Evolutionary conservation across 37 sponge, comb jelly and placozoan genomes (phyloP).

Genomic region (Cladorhizidae sp.): DNA sequence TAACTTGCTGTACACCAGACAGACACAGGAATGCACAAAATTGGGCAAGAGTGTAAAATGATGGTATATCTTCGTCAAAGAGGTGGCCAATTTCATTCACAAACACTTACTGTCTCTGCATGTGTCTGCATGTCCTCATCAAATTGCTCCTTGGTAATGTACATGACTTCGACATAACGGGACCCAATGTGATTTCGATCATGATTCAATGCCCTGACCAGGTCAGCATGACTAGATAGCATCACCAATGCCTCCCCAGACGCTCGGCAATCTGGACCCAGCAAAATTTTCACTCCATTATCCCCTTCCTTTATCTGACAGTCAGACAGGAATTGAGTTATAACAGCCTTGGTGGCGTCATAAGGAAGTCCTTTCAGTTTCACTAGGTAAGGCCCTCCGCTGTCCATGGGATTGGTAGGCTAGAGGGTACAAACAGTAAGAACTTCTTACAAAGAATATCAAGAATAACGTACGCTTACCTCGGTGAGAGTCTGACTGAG

Average conservation of each 20-base stretch:
- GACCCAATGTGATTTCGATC: constrained; percentile 50
- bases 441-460: no score
- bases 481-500: no score
- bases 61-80: no score
- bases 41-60: no score
- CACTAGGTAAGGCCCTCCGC: constrained; percentile 38
- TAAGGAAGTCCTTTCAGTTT: constrained; percentile 65
- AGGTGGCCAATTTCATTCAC: no score
- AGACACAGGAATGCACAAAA: no score
- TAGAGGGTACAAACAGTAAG: no score
- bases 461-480: no score
- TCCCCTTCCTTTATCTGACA: constrained; percentile 41
- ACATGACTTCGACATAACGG: constrained; percentile 68
- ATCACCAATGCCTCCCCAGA: constrained; percentile 65
- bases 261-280: constrained; percentile 61
- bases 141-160: constrained; percentile 30
- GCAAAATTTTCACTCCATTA: constrained; percentile 49
- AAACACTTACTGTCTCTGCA: constrained; percentile 35
- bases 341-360: constrained; percentile 60
- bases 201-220: constrained; percentile 52
- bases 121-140: constrained; percentile 38
- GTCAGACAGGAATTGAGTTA: constrained; percentile 63
- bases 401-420: not conserved
- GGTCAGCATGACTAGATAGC: constrained; percentile 38
- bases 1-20: no score